Evolutionary conservation across 2,888 invertebrate genomes (phyloP).

Genomic region (Morpho deidamia): DNA sequence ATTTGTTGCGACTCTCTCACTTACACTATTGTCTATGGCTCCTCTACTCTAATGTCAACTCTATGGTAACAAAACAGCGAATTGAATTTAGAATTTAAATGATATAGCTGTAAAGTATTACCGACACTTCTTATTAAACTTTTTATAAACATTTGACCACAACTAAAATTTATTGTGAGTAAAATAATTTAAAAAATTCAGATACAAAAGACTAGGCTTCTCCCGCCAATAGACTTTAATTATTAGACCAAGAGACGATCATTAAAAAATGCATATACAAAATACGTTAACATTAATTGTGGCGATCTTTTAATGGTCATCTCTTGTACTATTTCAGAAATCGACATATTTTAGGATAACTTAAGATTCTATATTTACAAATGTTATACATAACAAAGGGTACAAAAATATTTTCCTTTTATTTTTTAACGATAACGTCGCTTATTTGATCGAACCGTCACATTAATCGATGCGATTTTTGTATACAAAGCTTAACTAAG

Average conservation of each 20-base stretch:
- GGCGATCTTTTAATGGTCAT: neutral
- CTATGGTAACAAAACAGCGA: too few relatives aligned
- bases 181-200: slow-evolving; percentile 43
- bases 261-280: slow-evolving; percentile 12
- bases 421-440: neutral
- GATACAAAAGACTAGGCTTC: slow-evolving; percentile 61
- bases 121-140: too few relatives aligned
- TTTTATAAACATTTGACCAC: slow-evolving; percentile 13
- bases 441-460: neutral
- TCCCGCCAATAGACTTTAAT: slow-evolving; percentile 48
- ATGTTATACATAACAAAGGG: slow-evolving; percentile 9
- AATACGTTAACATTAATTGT: neutral
- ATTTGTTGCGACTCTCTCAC: too few relatives aligned
- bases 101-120: too few relatives aligned
- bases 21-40: too few relatives aligned
- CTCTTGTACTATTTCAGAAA: slow-evolving; percentile 10
- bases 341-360: slow-evolving; percentile 9
- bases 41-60: too few relatives aligned
- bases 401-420: slow-evolving; percentile 15
- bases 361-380: slow-evolving; percentile 20
- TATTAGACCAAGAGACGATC: slow-evolving; percentile 42
- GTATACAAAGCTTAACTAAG: too few relatives aligned
- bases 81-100: too few relatives aligned
- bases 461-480: too few relatives aligned
- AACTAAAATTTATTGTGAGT: slow-evolving; percentile 53